Evolutionary conservation across 2,797 vertebrate species (phyloP).

Genomic region (Enteromius afrohamiltoni): DNA sequence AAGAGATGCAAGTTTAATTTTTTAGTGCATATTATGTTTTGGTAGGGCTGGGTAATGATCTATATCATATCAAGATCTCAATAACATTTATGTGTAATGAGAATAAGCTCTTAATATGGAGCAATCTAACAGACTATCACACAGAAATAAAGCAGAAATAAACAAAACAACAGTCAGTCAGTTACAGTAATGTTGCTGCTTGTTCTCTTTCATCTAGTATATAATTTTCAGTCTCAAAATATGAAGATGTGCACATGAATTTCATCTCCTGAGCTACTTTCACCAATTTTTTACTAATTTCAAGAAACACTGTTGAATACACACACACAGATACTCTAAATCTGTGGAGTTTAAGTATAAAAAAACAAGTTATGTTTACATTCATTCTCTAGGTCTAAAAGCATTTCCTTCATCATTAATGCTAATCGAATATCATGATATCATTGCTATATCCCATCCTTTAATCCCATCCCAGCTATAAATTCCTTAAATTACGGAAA

Average conservation of each 20-base stretch:
- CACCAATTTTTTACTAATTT: no score
- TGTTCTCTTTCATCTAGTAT: neutral
- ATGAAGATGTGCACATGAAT: neutral
- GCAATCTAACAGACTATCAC: neutral
- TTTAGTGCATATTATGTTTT: neutral
- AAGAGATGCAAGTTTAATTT: constrained; percentile 67
- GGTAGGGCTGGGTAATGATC: neutral
- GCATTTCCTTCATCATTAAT: neutral
- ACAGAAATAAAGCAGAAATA: neutral
- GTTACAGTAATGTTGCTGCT: neutral
- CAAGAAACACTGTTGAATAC: neutral
- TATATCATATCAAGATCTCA: neutral
- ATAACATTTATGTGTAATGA: neutral
- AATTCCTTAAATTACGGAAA: neutral
- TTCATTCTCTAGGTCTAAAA: neutral
- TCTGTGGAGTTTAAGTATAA: neutral
- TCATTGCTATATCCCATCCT: neutral
- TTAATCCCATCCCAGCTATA: neutral
- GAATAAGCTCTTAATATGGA: neutral
- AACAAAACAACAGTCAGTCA: neutral
- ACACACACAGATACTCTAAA: no score
- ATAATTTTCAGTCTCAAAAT: neutral
- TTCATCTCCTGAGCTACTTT: neutral
- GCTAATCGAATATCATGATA: neutral
- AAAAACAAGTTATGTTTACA: neutral